These are phyloP conservation scores for Adelges cooleyi DNA, from an alignment of 1,140 invertebrate species.

Conservation along the genomic window DNA sequence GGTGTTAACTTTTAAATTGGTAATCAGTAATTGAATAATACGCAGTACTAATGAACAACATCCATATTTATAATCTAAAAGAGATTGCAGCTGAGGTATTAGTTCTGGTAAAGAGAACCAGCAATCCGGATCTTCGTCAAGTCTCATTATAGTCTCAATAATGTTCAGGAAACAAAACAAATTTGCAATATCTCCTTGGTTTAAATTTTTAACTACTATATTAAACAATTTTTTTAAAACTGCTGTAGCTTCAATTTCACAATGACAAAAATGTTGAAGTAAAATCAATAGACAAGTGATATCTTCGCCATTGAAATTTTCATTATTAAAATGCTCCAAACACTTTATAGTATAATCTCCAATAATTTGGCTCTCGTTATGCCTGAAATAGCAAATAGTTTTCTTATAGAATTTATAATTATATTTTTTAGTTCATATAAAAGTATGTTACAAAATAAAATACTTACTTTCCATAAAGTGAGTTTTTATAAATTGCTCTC, in stretches of 20 bases:
- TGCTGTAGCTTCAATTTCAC: not conserved
- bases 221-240: not conserved
- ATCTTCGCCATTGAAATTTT: not conserved
- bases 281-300: conserved; percentile 8
- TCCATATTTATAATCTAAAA: conserved; percentile 15
- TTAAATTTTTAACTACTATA: not conserved
- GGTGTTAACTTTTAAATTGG: not conserved
- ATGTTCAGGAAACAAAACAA: not conserved
- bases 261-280: conserved; percentile 23
- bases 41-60: conserved; percentile 13
- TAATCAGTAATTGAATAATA: conserved; percentile 5
- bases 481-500: conserved; percentile 13
- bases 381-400: not conserved
- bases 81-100: not conserved
- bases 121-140: not conserved
- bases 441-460: not conserved
- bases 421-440: too few relatives aligned
- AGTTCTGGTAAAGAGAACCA: not conserved
- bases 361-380: not conserved
- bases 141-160: conserved; percentile 7
- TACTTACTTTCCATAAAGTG: conserved; percentile 17
- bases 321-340: not conserved
- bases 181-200: conserved; percentile 7
- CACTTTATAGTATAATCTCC: not conserved
- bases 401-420: too few relatives aligned